Base-by-base conservation (phyloP, 2,113 vertebrate genomes). In the Muntiacus muntjak region DNA sequence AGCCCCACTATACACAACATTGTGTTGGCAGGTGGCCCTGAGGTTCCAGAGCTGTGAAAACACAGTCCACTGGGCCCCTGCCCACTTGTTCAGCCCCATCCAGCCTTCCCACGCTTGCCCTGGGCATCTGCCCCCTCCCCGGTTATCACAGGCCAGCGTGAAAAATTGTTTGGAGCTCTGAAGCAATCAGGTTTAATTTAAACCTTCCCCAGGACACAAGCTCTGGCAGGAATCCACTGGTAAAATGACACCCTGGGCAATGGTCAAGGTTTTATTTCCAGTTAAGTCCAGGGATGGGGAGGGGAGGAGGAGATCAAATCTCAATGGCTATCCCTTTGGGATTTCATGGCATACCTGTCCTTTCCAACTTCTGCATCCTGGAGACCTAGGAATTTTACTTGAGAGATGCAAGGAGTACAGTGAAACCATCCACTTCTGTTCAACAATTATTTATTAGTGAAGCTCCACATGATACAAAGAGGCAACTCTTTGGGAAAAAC, bases 171-270 rank as follows among this genome's bases (percentile, higher is more conserved):
- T 23, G 79, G 91, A 90, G 62, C 52, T 36, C 52, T 84, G 81
- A 91, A 62, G 92, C 93, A 89, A 89, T 71, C 94, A 82, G 64
- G 86, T 96, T 98, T 96, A 93, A 94, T 97, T 97, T 97, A 92
- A 98, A 91, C 89, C 88, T 98, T 91, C 76, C 50, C 62, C 16
- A 36, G 96, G 97, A 91, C 89, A 92, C 54, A 4, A 40, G 54
- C n/a, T n/a, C 71, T 64, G 79, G 96, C 86, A 58, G 92, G 43
- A 74, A 40, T 79, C 93, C 97, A 50, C 30, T 1, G 6, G 95
- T 76, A 84, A 97, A 86, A 81, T 7, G 83, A 97, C 36, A 60
- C 85, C 88, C 4, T 0, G 1, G 88, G 79, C 28, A 79, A 87
- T 6, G 4, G 47, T 58, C 82, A 64, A 26, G 14, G 36, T 67